Evolutionary conservation across 1,140 invertebrate species (phyloP), one percentile per base, ranked within the genome.

Genomic region (Hyposmocoma kahamanoa): DNA sequence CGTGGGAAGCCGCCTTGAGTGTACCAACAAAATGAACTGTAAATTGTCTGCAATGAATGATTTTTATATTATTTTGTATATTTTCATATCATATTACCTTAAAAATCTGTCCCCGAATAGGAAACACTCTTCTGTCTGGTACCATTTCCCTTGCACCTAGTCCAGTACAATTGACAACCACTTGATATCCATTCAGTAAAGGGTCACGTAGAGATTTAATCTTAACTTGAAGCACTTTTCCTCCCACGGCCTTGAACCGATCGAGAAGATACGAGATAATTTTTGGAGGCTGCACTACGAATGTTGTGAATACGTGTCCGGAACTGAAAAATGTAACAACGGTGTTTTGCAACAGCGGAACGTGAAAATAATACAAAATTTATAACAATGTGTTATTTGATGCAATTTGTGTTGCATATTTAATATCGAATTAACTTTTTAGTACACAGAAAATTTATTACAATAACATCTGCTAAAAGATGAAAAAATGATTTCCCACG

Each of bases 101-200:
- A 6, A 83, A 67, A 9, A 94, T 88, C 81, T 94, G 93, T 15
- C 93, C 93, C 57, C 93, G 87, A n/a, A 93, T 87, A 5, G 93
- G 87, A 28, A 62, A 53, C 13, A 94, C 75, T 30, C 68, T 57
- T 3, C 72, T 47, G 81, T 95, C 93, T 5, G 79, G 73, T 1
- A 89, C 86, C 4, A 94, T 70, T 2, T 83, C 20, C 47, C 76
- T 73, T 4, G 92, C 88, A 8, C 87, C 88, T 0, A 95, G 67
- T 0, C 94, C 94, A 18, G 89, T 88, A 61, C 94, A 95, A 71
- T 95, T 95, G 19, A 95, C 86, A 22, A 95, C 81, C 1, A 92
- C 84, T 70, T 94, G 90, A 65, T 88, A 93, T 0, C 67, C 78
- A 1, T 84, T 63, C 0, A 81, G 49, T 1, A 74, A 55, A 0